Evolutionary conservation across 1,140 invertebrate genomes (phyloP), one percentile per base, ranked within the genome.

Genomic region (Diabrotica undecimpunctata): DNA sequence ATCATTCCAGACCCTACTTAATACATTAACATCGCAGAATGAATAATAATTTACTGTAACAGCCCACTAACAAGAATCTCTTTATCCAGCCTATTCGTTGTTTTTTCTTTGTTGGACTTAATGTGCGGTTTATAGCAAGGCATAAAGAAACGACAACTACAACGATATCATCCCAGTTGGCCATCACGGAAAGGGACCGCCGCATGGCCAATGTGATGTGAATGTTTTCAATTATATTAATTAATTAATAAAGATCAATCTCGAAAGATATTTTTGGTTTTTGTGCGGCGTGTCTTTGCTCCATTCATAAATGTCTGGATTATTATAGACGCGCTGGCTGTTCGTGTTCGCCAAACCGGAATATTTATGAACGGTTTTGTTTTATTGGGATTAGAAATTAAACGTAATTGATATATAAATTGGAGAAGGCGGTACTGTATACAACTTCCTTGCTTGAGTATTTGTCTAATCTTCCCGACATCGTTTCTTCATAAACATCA

Each of bases 211-310:
- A 46, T 65, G 51, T 68, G 66, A 68, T 56, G 64, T 65, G 61
- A 56, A 65, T 72, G 70, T 67, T 72, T 72, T 72, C 70, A 72
- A 72, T 72, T 70, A 72, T 66, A 69, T 66, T 67, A 72, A 72
- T 72, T 72, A 71, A 69, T 68, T 68, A 66, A 54, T 39, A 10
- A 66, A 67, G 69, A 67, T 62, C 41, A 66, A 65, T 58, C 65
- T 54, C 12, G 7, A 69, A 64, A 71, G 9, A 69, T 67, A 71
- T 46, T 54, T 61, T 62, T 69, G 61, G 56, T 10, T 66, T 61
- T 69, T 66, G 60, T 65, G 65, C 68, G 68, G 68, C 68, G 37
- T 52, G 36, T 57, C 64, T 69, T 69, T 69, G 46, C 62, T 69
- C 69, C 67, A 69, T 64, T 66, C 67, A 71, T 66, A 58, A 66